A percentile compares a stretch with the other conserved stretches of the same genome.
phyloP scores from a whole-genome alignment of 2,888 invertebrate species.

The Tupiocoris notatus region DNA sequence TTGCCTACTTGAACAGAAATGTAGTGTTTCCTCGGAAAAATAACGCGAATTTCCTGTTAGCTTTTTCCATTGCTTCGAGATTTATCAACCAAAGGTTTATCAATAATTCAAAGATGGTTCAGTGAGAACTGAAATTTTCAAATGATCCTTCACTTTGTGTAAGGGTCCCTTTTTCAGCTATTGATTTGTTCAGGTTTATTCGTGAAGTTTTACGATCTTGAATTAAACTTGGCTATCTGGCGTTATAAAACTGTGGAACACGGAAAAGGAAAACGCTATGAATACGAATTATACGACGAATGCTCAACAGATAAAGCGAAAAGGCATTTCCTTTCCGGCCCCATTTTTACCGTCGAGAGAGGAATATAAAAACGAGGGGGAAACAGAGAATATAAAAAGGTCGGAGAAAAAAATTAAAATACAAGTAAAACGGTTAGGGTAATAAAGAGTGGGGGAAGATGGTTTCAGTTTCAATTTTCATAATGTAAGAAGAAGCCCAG shows the following conservation, averaged over 20 bases:
- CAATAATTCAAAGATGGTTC: no score
- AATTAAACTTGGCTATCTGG: neutral
- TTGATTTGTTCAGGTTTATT: slow-evolving; percentile 14
- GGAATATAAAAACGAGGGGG: slow-evolving; percentile 14
- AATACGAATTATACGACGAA: slow-evolving; percentile 35
- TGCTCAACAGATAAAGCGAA: neutral
- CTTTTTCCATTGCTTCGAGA: no score
- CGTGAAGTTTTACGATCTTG: slow-evolving; percentile 24
- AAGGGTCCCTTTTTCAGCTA: neutral
- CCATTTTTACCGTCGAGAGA: slow-evolving; percentile 2
- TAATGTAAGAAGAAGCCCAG: slow-evolving; percentile 30
- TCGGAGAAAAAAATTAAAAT: slow-evolving; percentile 32
- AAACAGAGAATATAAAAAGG: slow-evolving; percentile 1
- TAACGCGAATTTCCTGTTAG: no score
- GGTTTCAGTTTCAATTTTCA: slow-evolving; percentile 44
- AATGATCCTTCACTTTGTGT: no score
- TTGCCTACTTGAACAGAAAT: no score
- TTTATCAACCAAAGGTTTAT: no score
- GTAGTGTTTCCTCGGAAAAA: no score
- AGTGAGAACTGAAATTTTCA: no score
- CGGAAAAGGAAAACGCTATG: slow-evolving; percentile 24
- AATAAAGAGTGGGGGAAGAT: slow-evolving; percentile 11
- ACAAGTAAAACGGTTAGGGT: slow-evolving; percentile 28
- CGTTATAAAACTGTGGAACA: slow-evolving; percentile 18
- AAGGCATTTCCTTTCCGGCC: neutral